Evolutionary conservation across 2,113 vertebrate genomes (phyloP).

Genomic region (Sinocyclocheilus anshuiensis): DNA sequence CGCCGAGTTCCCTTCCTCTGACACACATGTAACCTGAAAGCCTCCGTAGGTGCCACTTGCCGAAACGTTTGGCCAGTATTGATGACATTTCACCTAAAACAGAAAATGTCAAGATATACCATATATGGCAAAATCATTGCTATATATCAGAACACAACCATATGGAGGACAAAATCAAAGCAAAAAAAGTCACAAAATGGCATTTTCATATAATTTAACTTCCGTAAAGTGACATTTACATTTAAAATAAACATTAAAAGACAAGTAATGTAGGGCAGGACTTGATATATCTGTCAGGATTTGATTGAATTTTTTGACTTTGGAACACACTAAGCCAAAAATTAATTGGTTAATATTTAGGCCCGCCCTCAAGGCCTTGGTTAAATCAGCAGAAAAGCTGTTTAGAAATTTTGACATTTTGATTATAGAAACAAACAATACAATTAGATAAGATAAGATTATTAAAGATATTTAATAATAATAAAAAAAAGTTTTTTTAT

Average conservation of each 20-base stretch:
- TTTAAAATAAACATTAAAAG: background rate
- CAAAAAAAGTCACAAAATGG: too few species aligned
- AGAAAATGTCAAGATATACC: background rate
- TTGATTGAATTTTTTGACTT: background rate
- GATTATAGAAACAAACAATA: too few species aligned
- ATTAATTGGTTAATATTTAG: background rate
- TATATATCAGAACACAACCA: background rate
- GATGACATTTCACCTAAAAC: constrained; percentile 93
- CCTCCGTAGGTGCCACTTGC: constrained; percentile 86
- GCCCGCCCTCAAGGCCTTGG: background rate
- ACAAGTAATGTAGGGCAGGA: background rate
- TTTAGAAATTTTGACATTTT: too few species aligned
- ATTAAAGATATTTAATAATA: too few species aligned
- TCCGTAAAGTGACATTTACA: background rate
- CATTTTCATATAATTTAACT: background rate
- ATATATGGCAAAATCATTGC: constrained; percentile 63
- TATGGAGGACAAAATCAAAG: background rate
- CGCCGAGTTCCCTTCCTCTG: constrained; percentile 93
- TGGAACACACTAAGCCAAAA: background rate
- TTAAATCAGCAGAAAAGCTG: background rate
- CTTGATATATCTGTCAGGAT: background rate
- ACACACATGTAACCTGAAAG: constrained; percentile 90
- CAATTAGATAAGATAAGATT: too few species aligned
- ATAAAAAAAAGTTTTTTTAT: too few species aligned
- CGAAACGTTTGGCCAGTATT: constrained; percentile 95